A percentile compares a stretch with the other conserved stretches of the same genome.
phyloP scores from a whole-genome alignment of 2,888 invertebrate species.

The Campoplex capitator region DNA sequence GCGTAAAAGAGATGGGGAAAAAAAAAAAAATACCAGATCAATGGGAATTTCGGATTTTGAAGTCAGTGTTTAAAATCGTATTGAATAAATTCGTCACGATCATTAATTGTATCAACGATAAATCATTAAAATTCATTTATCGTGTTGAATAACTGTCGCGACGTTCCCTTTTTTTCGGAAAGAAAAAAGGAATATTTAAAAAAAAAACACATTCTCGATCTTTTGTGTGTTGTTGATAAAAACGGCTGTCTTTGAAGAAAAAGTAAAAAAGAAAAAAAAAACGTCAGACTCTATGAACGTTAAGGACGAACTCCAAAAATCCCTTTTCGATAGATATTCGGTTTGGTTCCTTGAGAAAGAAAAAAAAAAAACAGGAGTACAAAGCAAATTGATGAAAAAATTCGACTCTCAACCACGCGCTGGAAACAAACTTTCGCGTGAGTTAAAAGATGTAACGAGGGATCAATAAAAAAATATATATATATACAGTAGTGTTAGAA shows the following conservation, averaged over 20 bases:
- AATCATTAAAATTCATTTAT: neutral
- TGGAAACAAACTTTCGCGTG: constrained; percentile 1
- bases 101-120: constrained; percentile 1
- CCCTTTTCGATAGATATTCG: neutral
- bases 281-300: constrained; percentile 16
- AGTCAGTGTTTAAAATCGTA: constrained; percentile 56
- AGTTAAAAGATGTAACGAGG: neutral
- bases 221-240: constrained; percentile 10
- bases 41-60: constrained; percentile 16
- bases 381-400: neutral
- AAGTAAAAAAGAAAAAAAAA: constrained; percentile 13
- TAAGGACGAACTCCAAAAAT: neutral
- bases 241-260: neutral
- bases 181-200: neutral
- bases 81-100: neutral
- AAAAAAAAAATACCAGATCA: constrained; percentile 25
- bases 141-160: neutral
- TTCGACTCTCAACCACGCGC: neutral
- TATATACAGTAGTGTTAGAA: neutral
- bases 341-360: neutral
- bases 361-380: neutral
- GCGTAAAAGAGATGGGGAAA: neutral
- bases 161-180: neutral
- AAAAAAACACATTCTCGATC: neutral
- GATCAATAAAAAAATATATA: neutral